Conservation (phyloP, 2,797 vertebrate species). For the Sparus aurata region DNA sequence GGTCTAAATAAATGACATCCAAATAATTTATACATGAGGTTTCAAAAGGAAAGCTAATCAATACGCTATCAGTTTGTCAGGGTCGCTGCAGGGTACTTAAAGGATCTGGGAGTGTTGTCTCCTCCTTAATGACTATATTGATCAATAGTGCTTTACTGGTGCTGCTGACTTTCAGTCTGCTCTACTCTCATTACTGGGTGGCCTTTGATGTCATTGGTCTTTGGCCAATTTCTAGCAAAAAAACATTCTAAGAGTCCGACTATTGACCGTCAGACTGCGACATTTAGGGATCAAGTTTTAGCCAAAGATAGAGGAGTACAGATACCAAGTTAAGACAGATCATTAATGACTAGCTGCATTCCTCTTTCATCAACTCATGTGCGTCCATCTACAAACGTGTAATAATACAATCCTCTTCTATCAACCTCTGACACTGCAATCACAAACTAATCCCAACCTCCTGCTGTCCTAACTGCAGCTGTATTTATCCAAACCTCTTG, state of each 20-base stretch:
- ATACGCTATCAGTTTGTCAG: conserved; percentile 44
- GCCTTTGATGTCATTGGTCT: conserved; percentile 1
- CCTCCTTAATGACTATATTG: conserved; percentile 54
- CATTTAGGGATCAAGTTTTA: conserved; percentile 15
- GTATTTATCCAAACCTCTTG: conserved; percentile 70
- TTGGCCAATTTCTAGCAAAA: conserved; percentile 3
- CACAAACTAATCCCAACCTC: conserved; percentile 67
- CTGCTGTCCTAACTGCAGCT: conserved; percentile 65
- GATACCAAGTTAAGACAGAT: conserved; percentile 24
- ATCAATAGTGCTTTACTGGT: conserved; percentile 35
- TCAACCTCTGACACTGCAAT: conserved; percentile 67
- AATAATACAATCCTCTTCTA: conserved; percentile 53
- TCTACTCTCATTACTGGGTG: conserved; percentile 17
- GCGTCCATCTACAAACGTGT: conserved; percentile 46
- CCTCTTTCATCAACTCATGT: conserved; percentile 26
- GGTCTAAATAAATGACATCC: conserved; percentile 28
- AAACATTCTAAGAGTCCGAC: neutral
- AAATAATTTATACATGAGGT: conserved; percentile 50
- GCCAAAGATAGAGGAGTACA: conserved; percentile 17
- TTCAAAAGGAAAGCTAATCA: conserved; percentile 53
- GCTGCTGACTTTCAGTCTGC: conserved; percentile 27
- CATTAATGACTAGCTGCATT: conserved; percentile 33
- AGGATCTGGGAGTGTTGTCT: conserved; percentile 50
- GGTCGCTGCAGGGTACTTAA: conserved; percentile 41
- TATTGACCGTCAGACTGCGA: conserved; percentile 10